Percentiles rank a stretch among this genome's conserved stretches.
Evolutionary conservation across 2,113 vertebrate species (phyloP).

Genomic region (Hassar affinis): DNA sequence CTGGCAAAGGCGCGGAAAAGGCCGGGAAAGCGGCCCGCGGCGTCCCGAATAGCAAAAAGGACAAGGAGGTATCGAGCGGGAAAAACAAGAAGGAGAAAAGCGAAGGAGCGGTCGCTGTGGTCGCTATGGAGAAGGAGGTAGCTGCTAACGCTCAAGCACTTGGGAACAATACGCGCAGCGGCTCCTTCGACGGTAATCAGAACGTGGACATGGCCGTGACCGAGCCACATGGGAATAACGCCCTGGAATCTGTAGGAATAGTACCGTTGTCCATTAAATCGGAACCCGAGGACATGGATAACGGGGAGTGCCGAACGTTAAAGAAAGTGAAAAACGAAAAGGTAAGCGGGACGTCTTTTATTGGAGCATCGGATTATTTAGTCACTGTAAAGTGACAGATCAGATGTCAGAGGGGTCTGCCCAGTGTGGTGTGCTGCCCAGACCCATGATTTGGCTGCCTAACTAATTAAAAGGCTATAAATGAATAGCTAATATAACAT

Average conservation of each 20-base stretch:
- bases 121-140: constrained; percentile 82
- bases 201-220: constrained; percentile 81
- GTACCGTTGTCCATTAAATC: constrained; percentile 88
- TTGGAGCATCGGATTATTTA: too few relatives aligned
- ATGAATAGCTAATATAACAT: not conserved
- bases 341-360: constrained; percentile 77
- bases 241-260: constrained; percentile 89
- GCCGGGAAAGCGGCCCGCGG: constrained; percentile 85
- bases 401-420: not conserved
- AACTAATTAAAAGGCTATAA: not conserved
- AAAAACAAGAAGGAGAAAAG: constrained; percentile 97
- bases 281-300: constrained; percentile 91
- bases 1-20: constrained; percentile 87
- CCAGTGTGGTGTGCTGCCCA: not conserved
- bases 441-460: not conserved
- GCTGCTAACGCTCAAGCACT: constrained; percentile 83
- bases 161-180: constrained; percentile 79
- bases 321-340: constrained; percentile 98
- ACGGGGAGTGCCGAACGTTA: constrained; percentile 85
- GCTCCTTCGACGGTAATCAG: constrained; percentile 84
- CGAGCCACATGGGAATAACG: constrained; percentile 93
- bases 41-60: constrained; percentile 88
- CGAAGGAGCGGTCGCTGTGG: constrained; percentile 78
- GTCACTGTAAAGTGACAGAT: too few relatives aligned
- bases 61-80: constrained; percentile 87